phyloP scores from a whole-genome alignment of 2,888 invertebrate genomes.

The Oligia latruncula region DNA sequence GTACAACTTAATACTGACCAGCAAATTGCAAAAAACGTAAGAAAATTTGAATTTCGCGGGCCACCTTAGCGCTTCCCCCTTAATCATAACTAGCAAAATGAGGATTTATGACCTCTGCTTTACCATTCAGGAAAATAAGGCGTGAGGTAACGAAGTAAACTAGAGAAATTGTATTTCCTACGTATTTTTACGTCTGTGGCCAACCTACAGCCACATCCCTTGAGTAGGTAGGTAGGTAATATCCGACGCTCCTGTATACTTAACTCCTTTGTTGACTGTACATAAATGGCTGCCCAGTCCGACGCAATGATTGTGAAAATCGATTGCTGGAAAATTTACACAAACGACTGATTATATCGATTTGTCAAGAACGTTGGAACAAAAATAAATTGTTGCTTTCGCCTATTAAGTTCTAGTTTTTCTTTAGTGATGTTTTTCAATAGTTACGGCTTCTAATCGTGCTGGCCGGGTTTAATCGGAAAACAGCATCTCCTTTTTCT shows the following conservation, averaged over 20 bases:
- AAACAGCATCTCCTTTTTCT: too few species aligned
- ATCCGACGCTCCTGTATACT: too few species aligned
- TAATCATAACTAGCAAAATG: not conserved
- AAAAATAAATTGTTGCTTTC: conserved; percentile 1
- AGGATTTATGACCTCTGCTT: not conserved
- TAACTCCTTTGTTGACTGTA: not conserved
- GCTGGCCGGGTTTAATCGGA: not conserved
- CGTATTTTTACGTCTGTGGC: not conserved
- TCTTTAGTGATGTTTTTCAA: not conserved
- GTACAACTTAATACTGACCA: too few species aligned
- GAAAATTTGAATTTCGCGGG: too few species aligned
- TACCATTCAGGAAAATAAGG: not conserved
- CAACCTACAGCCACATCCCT: not conserved
- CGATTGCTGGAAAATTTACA: conserved; percentile 41
- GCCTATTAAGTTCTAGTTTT: not conserved
- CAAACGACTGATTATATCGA: conserved; percentile 27
- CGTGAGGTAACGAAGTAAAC: not conserved
- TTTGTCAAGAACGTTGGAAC: conserved; percentile 20
- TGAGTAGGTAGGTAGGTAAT: not conserved
- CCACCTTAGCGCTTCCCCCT: too few species aligned
- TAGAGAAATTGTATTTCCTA: not conserved
- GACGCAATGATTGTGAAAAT: conserved; percentile 28
- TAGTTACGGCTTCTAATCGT: not conserved
- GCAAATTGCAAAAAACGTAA: too few species aligned
- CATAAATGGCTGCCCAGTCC: not conserved